Evolutionary conservation across 2,888 invertebrate species (phyloP).

Genomic region (Malthinus seriepunctatus): DNA sequence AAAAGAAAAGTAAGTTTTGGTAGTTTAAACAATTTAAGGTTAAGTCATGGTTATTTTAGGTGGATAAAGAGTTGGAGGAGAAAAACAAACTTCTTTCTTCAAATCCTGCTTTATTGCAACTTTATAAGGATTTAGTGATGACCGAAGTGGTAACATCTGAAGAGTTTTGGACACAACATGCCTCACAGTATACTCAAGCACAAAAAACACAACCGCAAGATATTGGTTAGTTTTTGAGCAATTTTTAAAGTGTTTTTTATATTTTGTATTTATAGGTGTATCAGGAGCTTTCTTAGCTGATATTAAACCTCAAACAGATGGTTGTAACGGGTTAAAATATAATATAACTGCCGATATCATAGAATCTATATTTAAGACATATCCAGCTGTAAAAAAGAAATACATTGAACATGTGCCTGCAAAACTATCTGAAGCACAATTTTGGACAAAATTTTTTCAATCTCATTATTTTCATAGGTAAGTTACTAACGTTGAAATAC

Average conservation of each 20-base stretch:
- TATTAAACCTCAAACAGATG: conserved; percentile 96
- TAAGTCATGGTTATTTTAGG: conserved; percentile 35
- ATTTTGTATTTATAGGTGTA: conserved; percentile 58
- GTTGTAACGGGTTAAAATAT: conserved; percentile 94
- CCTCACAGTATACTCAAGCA: conserved; percentile 73
- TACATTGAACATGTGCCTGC: conserved; percentile 95
- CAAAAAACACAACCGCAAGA: conserved; percentile 78
- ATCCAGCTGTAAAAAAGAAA: conserved; percentile 97
- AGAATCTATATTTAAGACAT: conserved; percentile 98
- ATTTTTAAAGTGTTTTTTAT: no score
- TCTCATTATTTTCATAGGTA: conserved; percentile 97
- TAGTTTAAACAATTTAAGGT: background rate
- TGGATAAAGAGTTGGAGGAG: conserved; percentile 54
- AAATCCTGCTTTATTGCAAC: conserved; percentile 87
- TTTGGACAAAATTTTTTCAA: conserved; percentile 99
- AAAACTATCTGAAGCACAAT: conserved; percentile 93
- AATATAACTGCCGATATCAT: conserved; percentile 97
- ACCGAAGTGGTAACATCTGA: conserved; percentile 94
- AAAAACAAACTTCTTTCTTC: conserved; percentile 78
- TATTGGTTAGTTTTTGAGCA: conserved; percentile 64
- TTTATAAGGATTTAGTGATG: conserved; percentile 97
- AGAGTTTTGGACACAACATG: conserved; percentile 96
- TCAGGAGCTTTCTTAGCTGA: conserved; percentile 84
- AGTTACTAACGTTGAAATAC: background rate
- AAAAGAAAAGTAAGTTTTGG: conserved; percentile 77